Conservation (phyloP, 2,113 vertebrate genomes). For the Alligator mississippiensis region DNA sequence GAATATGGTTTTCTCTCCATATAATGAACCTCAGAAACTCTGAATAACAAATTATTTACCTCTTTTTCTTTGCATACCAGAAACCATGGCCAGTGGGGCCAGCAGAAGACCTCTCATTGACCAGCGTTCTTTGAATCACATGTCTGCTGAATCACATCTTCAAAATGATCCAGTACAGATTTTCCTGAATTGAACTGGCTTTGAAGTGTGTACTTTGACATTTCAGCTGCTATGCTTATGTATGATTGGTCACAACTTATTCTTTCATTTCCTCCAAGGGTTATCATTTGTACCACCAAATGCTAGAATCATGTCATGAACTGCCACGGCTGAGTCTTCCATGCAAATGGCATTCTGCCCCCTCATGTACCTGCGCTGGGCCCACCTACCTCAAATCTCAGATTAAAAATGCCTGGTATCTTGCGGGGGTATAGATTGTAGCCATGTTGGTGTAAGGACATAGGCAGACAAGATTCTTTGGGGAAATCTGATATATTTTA, state of each 20-base stretch:
- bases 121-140: not conserved
- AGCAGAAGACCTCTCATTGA: not conserved
- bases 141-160: not conserved
- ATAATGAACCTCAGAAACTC: not conserved
- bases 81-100: not conserved
- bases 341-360: too few species aligned
- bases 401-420: too few species aligned
- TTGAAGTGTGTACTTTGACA: not conserved
- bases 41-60: not conserved
- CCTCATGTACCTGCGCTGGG: too few species aligned
- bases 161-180: not conserved
- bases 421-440: too few species aligned
- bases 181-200: not conserved
- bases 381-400: too few species aligned
- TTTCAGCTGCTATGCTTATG: not conserved
- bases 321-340: too few species aligned
- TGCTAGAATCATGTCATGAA: too few species aligned
- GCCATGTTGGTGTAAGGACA: too few species aligned
- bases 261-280: too few species aligned
- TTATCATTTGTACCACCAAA: too few species aligned
- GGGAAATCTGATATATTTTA: too few species aligned
- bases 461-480: too few species aligned
- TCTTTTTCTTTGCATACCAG: not conserved
- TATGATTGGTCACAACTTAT: not conserved
- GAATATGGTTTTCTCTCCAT: not conserved